Evolutionary conservation across 2,888 invertebrate species (phyloP), one percentile per base, ranked within the genome.

Genomic region (Dicycla oo): DNA sequence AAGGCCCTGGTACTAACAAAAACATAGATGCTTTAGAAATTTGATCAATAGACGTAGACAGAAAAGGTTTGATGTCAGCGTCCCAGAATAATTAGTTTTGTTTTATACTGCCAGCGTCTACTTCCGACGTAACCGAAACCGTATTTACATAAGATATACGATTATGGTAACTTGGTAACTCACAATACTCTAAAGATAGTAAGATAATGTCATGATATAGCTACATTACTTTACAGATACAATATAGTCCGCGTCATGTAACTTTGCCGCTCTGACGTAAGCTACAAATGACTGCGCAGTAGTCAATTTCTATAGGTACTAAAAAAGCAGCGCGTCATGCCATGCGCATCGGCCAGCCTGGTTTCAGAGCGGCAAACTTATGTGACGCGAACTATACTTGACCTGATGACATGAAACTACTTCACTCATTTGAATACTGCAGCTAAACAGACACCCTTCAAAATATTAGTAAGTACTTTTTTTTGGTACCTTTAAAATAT

Each of bases 131-230:
- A 43, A 40, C 13, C n/a, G n/a, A n/a, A n/a, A n/a, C n/a, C n/a
- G n/a, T 34, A 34, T 34, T 34, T 34, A 34, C 34, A 34, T 34
- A 34, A 34, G 34, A 34, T 34, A 34, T 34, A 34, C 34, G n/a
- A n/a, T n/a, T n/a, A n/a, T n/a, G n/a, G n/a, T n/a, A n/a, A n/a
- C n/a, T 18, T 34, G 75, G 54, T 57, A 61, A 76, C 75, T 61
- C 4, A 26, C 11, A 58, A 63, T 43, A 40, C 26, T 20, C 34
- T 18, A 54, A 26, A 56, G 6, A 56, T 43, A 30, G 18, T 23
- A 38, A 66, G 11, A 56, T 26, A 78, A 58, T 75, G 38, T 13
- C 49, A 34, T 49, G 8, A n/a, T 62, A 30, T n/a, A 47, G n/a
- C 58, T n/a, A 13, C 2, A 43, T 40, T 30, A 20, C 7, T n/a